phyloP scores from a whole-genome alignment of 1,140 invertebrate genomes.

The Brachionus rubens region DNA sequence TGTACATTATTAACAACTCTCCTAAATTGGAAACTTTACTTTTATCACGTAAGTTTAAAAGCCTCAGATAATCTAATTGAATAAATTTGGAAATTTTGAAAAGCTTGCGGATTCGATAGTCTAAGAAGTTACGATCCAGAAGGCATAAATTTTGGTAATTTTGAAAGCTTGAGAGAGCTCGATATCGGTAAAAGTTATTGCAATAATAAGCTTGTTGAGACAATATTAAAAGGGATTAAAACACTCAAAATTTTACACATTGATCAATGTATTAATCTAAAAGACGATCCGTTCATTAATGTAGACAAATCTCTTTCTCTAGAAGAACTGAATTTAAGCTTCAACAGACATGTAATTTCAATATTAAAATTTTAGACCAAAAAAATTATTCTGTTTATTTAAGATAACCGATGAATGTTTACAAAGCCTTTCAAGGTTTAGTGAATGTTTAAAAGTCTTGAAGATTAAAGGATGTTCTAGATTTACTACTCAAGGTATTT shows the following conservation, averaged over 20 bases:
- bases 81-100: too few species aligned
- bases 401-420: slow-evolving; percentile 19
- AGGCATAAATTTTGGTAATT: slow-evolving; percentile 9
- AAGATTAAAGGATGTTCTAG: slow-evolving; percentile 8
- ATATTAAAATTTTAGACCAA: not conserved
- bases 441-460: not conserved
- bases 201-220: not conserved
- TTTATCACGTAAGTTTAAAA: too few species aligned
- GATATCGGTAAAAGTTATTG: not conserved
- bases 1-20: too few species aligned
- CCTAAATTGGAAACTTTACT: too few species aligned
- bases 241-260: not conserved
- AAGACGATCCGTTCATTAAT: not conserved
- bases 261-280: not conserved
- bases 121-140: too few species aligned
- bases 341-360: slow-evolving; percentile 5
- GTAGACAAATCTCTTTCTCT: not conserved
- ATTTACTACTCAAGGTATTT: not conserved
- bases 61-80: too few species aligned
- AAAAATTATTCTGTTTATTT: too few species aligned
- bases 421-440: not conserved
- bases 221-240: not conserved
- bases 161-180: not conserved
- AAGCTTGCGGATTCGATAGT: too few species aligned
- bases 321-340: slow-evolving; percentile 42